Evolutionary conservation across 2,113 vertebrate species (phyloP).

Genomic region (Burhinus bistriatus): DNA sequence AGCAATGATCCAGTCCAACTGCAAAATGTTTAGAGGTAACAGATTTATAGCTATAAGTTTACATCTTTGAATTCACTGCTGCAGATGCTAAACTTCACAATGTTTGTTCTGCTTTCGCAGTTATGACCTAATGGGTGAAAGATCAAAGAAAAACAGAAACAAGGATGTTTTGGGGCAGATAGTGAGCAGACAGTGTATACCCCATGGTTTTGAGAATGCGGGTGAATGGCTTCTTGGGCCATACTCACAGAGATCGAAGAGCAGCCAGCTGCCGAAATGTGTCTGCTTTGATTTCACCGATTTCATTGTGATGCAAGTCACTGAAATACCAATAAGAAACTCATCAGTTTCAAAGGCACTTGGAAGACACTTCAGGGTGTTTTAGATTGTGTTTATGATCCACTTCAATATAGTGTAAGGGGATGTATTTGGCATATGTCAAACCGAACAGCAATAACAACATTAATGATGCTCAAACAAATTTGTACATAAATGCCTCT

Average conservation of each 20-base stretch:
- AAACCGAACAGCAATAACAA: neutral
- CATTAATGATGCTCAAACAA: neutral
- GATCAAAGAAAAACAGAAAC: neutral
- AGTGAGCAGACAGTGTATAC: neutral
- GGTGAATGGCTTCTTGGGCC: neutral
- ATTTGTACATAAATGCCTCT: neutral
- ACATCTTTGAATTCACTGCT: constrained; percentile 22
- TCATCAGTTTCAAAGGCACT: constrained; percentile 40
- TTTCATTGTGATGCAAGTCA: constrained; percentile 89
- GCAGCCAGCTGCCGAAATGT: constrained; percentile 84
- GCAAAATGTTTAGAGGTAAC: neutral
- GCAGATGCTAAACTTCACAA: neutral
- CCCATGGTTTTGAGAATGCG: neutral
- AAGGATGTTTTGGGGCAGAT: neutral
- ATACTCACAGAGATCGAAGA: constrained; percentile 88
- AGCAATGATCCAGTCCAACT: neutral
- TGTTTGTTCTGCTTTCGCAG: constrained; percentile 22
- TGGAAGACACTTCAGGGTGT: neutral
- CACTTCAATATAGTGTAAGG: neutral
- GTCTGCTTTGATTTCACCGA: constrained; percentile 81
- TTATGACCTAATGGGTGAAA: neutral
- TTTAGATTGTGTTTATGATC: neutral
- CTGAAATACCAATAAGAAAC: constrained; percentile 74
- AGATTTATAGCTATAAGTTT: neutral
- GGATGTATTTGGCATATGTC: neutral